A percentile compares a stretch with the other conserved stretches of the same genome.
These are phyloP conservation scores for Phytoseiulus persimilis DNA, from an alignment of 2,888 invertebrate genomes.

Conservation along the genomic window DNA sequence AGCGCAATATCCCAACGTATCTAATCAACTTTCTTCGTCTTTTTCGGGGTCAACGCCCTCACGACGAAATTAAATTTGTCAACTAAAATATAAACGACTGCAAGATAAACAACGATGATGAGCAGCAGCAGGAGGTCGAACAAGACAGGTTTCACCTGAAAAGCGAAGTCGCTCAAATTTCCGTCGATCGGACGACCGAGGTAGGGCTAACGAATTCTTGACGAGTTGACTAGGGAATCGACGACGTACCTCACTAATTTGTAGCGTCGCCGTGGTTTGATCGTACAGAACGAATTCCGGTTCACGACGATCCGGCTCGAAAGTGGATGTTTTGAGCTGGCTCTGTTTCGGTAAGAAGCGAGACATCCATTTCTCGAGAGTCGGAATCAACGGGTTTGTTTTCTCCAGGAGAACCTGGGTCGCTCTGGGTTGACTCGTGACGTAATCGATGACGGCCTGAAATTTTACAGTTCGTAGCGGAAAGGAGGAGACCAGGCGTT, in stretches of 20 bases:
- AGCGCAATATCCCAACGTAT: not conserved
- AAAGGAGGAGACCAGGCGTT: constrained; percentile 43
- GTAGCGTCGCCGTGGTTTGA: constrained; percentile 64
- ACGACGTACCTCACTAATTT: not conserved
- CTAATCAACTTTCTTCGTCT: constrained; percentile 20
- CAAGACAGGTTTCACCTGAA: constrained; percentile 80
- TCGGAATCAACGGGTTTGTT: not conserved
- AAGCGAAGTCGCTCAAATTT: not conserved
- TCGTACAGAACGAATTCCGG: constrained; percentile 88
- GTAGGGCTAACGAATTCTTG: too few species aligned
- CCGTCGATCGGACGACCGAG: too few species aligned
- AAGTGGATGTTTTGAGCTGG: constrained; percentile 47
- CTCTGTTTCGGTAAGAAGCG: constrained; percentile 56
- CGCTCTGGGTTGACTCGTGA: constrained; percentile 65
- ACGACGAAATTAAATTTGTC: constrained; percentile 39
- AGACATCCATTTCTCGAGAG: constrained; percentile 47
- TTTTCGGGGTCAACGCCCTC: constrained; percentile 46
- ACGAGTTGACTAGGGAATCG: too few species aligned
- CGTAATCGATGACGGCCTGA: constrained; percentile 65
- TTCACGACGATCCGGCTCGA: constrained; percentile 69
- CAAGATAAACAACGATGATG: constrained; percentile 72
- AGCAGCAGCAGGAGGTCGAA: constrained; percentile 89
- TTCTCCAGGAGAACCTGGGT: constrained; percentile 58
- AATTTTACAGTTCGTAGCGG: too few species aligned
- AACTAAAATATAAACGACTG: constrained; percentile 71